Evolutionary conservation across 2,113 vertebrate species (phyloP).

Genomic region (Cyanoramphus novaezelandiae): DNA sequence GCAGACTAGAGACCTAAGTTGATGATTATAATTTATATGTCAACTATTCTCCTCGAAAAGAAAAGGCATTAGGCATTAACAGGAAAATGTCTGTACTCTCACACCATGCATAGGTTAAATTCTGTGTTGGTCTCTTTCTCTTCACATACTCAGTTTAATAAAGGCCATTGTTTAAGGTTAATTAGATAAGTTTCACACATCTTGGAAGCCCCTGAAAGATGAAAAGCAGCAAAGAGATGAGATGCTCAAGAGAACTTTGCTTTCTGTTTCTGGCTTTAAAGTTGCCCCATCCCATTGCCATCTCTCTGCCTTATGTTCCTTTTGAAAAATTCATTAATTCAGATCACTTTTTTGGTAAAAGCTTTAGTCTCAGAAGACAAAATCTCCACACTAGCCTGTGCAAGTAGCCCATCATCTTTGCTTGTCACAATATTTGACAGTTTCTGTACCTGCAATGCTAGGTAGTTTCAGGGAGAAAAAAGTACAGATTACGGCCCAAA

Average conservation of each 20-base stretch:
- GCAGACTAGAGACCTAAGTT: not conserved
- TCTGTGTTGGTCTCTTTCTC: not conserved
- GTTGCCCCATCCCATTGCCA: not conserved
- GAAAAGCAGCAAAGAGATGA: not conserved
- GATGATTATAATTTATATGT: not conserved
- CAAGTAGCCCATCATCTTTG: not conserved
- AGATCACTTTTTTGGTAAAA: not conserved
- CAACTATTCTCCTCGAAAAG: not conserved
- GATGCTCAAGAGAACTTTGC: not conserved
- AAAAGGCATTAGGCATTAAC: not conserved
- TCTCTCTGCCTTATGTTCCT: not conserved
- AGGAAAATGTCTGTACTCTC: not conserved
- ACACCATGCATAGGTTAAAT: not conserved
- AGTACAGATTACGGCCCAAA: not conserved
- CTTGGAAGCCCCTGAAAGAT: not conserved
- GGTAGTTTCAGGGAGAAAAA: not conserved
- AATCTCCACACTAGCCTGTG: not conserved
- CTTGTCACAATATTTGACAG: not conserved
- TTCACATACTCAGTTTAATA: not conserved
- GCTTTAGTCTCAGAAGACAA: not conserved
- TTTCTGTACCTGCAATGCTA: not conserved
- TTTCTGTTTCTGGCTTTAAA: not conserved
- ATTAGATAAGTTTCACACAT: not conserved
- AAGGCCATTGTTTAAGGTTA: not conserved
- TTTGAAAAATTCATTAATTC: not conserved